Conservation (phyloP, 2,113 vertebrate species). For the Lucifuga dentata region DNA sequence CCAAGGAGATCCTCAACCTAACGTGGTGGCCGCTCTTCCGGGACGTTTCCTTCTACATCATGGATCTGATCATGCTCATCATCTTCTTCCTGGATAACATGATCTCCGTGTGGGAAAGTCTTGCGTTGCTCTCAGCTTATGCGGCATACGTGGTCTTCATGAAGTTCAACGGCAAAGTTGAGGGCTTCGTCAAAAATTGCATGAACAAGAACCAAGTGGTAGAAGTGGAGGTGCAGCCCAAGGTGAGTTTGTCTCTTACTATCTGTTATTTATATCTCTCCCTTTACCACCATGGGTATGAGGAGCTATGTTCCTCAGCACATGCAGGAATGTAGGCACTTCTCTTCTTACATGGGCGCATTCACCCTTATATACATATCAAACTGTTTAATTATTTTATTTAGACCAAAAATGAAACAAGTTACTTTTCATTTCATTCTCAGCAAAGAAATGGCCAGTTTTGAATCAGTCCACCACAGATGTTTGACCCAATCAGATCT, state of each 20-base stretch:
- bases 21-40: constrained; percentile 99
- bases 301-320: constrained; percentile 21
- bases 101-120: constrained; percentile 95
- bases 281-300: constrained; percentile 20
- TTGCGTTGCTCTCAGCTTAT: constrained; percentile 88
- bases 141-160: constrained; percentile 95
- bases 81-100: constrained; percentile 97
- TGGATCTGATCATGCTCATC: constrained; percentile 96
- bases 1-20: constrained; percentile 94
- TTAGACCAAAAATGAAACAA: constrained; percentile 1
- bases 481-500: too few species aligned
- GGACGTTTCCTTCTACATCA: constrained; percentile 96
- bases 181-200: constrained; percentile 88
- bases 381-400: background rate
- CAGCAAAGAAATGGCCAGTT: constrained; percentile 15
- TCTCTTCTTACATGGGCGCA: constrained; percentile 11
- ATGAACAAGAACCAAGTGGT: constrained; percentile 94
- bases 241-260: constrained; percentile 85
- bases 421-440: constrained; percentile 19
- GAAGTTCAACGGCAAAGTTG: constrained; percentile 94
- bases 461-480: constrained; percentile 8
- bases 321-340: too few species aligned
- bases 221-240: constrained; percentile 92
- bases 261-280: background rate
- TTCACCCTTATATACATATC: constrained; percentile 37